A percentile compares a stretch with the other conserved stretches of the same genome.
These are phyloP conservation scores for Archocentrus centrarchus DNA, from an alignment of 2,113 vertebrate species.

Conservation along the genomic window DNA sequence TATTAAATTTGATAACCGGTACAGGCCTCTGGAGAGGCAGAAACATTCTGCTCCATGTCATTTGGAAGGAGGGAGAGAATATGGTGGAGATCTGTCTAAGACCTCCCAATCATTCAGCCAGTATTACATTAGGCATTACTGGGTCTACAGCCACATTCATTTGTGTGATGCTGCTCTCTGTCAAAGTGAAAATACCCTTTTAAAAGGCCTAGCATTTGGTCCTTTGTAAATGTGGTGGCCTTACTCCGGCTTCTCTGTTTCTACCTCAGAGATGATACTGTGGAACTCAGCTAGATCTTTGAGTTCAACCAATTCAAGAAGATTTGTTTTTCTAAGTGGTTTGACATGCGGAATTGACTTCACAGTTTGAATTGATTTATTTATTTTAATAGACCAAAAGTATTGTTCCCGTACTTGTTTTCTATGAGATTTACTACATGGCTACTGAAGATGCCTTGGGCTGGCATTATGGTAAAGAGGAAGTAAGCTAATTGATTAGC, in stretches of 20 bases:
- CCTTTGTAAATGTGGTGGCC: neutral
- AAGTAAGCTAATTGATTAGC: constrained; percentile 74
- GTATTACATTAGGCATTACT: constrained; percentile 36
- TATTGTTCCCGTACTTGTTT: constrained; percentile 21
- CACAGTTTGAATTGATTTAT: constrained; percentile 38
- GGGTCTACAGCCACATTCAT: constrained; percentile 32
- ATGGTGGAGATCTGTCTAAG: constrained; percentile 60
- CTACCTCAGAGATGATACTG: neutral
- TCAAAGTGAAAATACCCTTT: constrained; percentile 38
- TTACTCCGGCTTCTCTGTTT: constrained; percentile 3
- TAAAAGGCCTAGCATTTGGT: constrained; percentile 29
- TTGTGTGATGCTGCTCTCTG: neutral
- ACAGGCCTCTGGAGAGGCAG: constrained; percentile 74
- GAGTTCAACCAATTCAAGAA: constrained; percentile 28
- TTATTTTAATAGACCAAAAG: neutral
- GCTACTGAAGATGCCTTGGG: constrained; percentile 33
- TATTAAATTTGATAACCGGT: constrained; percentile 83
- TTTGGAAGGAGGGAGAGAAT: constrained; percentile 56
- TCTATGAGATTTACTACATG: constrained; percentile 25
- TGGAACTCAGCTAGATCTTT: constrained; percentile 1
- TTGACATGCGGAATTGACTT: constrained; percentile 17
- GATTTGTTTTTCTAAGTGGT: constrained; percentile 30
- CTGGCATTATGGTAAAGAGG: constrained; percentile 56
- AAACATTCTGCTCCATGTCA: constrained; percentile 69
- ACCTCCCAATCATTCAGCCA: constrained; percentile 60